phyloP scores from a whole-genome alignment of 2,113 vertebrate genomes.

The Ploceus nigricollis region DNA sequence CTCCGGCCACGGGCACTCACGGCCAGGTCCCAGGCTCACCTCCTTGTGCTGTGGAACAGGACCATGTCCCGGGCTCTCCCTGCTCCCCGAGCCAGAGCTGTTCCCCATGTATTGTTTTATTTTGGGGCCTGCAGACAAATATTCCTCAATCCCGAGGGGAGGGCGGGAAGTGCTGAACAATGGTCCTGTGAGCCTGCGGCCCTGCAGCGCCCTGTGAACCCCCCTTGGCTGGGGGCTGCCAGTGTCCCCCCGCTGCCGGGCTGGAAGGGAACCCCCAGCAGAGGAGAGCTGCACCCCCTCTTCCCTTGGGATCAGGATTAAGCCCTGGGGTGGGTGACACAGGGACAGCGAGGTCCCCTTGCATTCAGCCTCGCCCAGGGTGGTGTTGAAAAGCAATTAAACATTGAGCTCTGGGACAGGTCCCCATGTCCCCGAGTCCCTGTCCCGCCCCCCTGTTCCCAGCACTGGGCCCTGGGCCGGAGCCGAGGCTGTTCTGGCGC shows the following conservation, averaged over 20 bases:
- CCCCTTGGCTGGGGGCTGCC: neutral
- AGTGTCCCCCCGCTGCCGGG: accelerated
- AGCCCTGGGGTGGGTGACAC: neutral
- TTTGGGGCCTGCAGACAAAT: neutral
- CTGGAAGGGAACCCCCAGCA: neutral
- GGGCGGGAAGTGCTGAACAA: conserved; percentile 54
- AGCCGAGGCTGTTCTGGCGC: neutral
- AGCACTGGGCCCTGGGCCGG: neutral
- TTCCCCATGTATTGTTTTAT: conserved; percentile 38
- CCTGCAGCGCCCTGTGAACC: neutral
- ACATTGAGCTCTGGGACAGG: neutral
- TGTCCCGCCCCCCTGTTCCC: neutral
- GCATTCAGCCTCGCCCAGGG: neutral
- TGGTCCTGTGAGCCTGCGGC: neutral
- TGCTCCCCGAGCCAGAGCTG: neutral
- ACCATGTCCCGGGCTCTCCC: neutral
- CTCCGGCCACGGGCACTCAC: accelerated
- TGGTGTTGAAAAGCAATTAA: conserved; percentile 48
- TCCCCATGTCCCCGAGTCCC: neutral
- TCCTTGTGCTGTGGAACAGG: neutral
- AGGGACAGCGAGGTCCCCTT: accelerated
- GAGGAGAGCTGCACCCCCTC: neutral
- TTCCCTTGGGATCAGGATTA: neutral
- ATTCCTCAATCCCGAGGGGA: conserved; percentile 22
- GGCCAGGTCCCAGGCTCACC: neutral